A percentile compares a stretch with the other conserved stretches of the same genome.
Evolutionary conservation across 2,888 invertebrate species (phyloP).

Genomic region (Harmothoe impar): DNA sequence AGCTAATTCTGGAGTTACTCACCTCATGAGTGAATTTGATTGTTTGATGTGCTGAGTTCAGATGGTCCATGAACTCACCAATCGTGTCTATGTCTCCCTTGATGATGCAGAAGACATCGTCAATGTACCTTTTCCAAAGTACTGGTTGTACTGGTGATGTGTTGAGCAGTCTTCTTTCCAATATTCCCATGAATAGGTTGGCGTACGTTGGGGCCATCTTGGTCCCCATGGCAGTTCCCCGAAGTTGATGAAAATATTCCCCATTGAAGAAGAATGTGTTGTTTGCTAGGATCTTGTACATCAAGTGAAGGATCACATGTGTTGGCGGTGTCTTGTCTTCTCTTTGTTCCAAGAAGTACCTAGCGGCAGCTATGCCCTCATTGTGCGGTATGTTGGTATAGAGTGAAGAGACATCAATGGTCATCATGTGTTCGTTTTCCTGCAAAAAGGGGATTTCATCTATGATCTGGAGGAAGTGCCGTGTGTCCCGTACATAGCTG

Average conservation of each 20-base stretch:
- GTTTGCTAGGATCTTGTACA: no score
- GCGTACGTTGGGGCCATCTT: no score
- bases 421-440: neutral
- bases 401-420: constrained; percentile 33
- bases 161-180: neutral
- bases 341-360: no score
- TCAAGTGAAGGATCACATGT: no score
- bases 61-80: neutral
- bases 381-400: constrained; percentile 39
- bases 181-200: constrained; percentile 1
- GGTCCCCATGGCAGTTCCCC: no score
- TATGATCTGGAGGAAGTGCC: neutral
- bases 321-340: no score
- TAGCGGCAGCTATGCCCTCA: no score
- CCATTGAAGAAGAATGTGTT: no score
- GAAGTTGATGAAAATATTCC: no score
- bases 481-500: neutral
- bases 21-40: no score
- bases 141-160: neutral
- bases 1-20: neutral
- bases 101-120: neutral
- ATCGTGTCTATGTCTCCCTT: neutral
- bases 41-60: neutral
- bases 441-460: neutral
- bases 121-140: constrained; percentile 1